Evolutionary conservation across 2,888 invertebrate species (phyloP).

Genomic region (Muscina levida): DNA sequence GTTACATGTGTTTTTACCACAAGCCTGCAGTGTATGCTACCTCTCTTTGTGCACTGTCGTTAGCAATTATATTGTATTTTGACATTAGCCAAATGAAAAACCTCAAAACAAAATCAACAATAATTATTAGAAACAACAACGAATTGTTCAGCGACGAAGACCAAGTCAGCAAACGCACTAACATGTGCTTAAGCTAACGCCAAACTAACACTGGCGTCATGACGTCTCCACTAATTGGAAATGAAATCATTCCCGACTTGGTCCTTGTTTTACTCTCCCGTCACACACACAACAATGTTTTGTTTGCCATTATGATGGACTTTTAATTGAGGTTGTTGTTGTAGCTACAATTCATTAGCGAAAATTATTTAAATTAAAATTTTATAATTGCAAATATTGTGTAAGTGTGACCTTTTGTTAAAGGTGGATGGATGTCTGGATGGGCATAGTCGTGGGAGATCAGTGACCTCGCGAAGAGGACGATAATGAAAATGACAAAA

Average conservation of each 20-base stretch:
- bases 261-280: not conserved
- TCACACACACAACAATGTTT: not conserved
- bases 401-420: not conserved
- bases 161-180: not conserved
- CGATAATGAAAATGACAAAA: too few relatives aligned
- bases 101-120: constrained; percentile 15
- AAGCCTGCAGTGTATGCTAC: too few relatives aligned
- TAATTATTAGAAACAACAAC: constrained; percentile 10
- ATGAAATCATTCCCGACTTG: not conserved
- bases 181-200: constrained; percentile 1
- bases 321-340: constrained; percentile 11
- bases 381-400: not conserved
- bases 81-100: not conserved
- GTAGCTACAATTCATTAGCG: constrained; percentile 6
- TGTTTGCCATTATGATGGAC: not conserved
- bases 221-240: constrained; percentile 12
- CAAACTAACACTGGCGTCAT: constrained; percentile 2
- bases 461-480: too few relatives aligned
- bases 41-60: not conserved
- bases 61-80: constrained; percentile 11
- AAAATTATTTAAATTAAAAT: constrained; percentile 4
- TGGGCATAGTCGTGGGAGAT: not conserved
- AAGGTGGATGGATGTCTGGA: not conserved
- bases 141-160: not conserved
- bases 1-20: too few relatives aligned